Evolutionary conservation across 2,797 vertebrate species (phyloP), one percentile per base, ranked within the genome.

Genomic region (Xenopus petersii): DNA sequence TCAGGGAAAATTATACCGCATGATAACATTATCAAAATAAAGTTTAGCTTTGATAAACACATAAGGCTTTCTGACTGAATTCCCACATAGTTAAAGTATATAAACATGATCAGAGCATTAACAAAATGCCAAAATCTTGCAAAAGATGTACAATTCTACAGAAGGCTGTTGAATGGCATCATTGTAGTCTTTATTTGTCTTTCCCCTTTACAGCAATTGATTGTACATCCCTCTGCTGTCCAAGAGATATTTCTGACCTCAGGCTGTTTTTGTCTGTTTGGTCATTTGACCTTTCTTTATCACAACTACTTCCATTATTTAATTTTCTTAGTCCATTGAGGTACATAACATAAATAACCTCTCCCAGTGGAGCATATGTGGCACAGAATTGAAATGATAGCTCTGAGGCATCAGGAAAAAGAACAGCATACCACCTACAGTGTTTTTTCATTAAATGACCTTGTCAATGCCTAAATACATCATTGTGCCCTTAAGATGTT

Each of bases 291-390:
- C 73, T 42, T 26, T 74, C 58, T 49, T 68, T 56, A 54, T 54
- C 46, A 16, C 56, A 73, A 73, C 51, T 66, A 46, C 42, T 68
- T 62, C 51, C 47, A n/a, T 55, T 75, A 75, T 75, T 63, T 66
- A 75, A 75, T 75, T 75, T 46, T 69, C 58, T 62, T 42, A 69
- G 59, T 69, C 73, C 60, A 51, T 46, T n/a, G 59, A 67, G 73
- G 59, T 56, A 58, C 26, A 69, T 56, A 46, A 67, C 67, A 75
- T 69, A 64, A 68, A 75, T 62, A 75, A 16, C 12, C 24, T 51
- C 10, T 74, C 58, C 73, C 33, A 42, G 17, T 21, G 13, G 63
- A 64, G 9, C 1, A 42, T 36, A 54, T 64, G 61, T 42, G 61
- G 36, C 61, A 42, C 21, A 72, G 21, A 64, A 72, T 62, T 51